Evolutionary conservation across 1,140 invertebrate species (phyloP).

Genomic region (Sogatella furcifera): DNA sequence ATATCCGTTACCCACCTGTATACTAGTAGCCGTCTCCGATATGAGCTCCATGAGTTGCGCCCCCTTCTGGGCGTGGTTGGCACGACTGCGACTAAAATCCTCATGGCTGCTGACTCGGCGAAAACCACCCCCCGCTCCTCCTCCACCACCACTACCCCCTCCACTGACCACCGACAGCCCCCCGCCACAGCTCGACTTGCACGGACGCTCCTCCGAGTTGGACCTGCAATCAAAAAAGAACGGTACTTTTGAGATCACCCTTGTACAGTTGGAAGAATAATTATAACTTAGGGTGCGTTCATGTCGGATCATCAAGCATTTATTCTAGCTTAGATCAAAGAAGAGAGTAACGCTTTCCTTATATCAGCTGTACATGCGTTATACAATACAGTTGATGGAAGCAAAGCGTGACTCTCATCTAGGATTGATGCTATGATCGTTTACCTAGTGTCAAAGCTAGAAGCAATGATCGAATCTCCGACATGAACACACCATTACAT

Average conservation of each 20-base stretch:
- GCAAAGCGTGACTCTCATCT: too few relatives aligned
- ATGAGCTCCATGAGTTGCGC: conserved; percentile 2
- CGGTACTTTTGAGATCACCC: neutral
- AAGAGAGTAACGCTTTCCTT: too few relatives aligned
- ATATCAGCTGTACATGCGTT: too few relatives aligned
- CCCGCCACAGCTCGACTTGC: conserved; percentile 28
- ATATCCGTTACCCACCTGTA: neutral
- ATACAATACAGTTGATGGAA: too few relatives aligned
- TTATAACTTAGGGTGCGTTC: too few relatives aligned
- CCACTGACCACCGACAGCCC: conserved; percentile 9
- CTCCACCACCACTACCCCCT: conserved; percentile 27
- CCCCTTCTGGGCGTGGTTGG: neutral
- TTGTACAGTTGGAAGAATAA: neutral
- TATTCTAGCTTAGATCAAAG: too few relatives aligned
- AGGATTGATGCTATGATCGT: too few relatives aligned
- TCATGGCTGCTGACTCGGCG: conserved; percentile 51
- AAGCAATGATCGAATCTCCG: too few relatives aligned
- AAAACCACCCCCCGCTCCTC: conserved; percentile 33
- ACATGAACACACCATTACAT: too few relatives aligned
- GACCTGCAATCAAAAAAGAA: conserved; percentile 21
- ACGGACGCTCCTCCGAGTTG: conserved; percentile 28
- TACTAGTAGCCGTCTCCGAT: neutral
- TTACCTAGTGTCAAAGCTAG: too few relatives aligned
- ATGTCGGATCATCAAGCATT: too few relatives aligned
- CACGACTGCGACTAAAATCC: conserved; percentile 36